Conservation (phyloP, 2,888 invertebrate genomes). For the Eupithecia insigniata region DNA sequence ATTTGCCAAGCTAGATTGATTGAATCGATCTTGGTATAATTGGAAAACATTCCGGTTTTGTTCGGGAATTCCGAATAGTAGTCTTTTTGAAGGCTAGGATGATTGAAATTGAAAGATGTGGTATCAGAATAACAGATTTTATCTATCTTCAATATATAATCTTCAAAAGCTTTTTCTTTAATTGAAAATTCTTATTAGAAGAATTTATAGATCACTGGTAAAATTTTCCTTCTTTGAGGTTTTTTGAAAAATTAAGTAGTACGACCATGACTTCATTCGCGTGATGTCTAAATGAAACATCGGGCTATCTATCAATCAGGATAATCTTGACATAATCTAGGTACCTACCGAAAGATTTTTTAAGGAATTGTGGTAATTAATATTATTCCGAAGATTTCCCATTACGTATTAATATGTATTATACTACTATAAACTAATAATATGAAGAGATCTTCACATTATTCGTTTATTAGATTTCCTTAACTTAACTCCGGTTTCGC, state of each 20-base stretch:
- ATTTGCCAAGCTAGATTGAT: conserved; percentile 35
- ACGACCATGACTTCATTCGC: no score
- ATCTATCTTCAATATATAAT: background rate
- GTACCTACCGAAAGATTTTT: no score
- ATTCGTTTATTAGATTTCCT: no score
- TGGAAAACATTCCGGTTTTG: conserved; percentile 31
- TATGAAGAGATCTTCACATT: no score
- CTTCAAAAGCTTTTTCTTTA: background rate
- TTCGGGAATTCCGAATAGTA: background rate
- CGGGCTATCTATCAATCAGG: no score
- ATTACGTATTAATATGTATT: no score
- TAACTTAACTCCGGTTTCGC: background rate
- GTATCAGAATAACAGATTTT: background rate
- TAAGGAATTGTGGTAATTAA: no score
- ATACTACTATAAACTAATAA: no score
- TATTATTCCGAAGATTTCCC: no score
- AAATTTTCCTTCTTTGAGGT: background rate
- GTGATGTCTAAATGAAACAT: no score
- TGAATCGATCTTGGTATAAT: conserved; percentile 35
- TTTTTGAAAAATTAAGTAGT: background rate
- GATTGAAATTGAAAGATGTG: conserved; percentile 12
- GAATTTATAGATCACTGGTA: background rate
- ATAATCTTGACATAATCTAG: no score
- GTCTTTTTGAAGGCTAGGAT: conserved; percentile 14
- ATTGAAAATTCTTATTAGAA: background rate